phyloP scores from a whole-genome alignment of 2,113 vertebrate species.

The Rhipidura dahli region DNA sequence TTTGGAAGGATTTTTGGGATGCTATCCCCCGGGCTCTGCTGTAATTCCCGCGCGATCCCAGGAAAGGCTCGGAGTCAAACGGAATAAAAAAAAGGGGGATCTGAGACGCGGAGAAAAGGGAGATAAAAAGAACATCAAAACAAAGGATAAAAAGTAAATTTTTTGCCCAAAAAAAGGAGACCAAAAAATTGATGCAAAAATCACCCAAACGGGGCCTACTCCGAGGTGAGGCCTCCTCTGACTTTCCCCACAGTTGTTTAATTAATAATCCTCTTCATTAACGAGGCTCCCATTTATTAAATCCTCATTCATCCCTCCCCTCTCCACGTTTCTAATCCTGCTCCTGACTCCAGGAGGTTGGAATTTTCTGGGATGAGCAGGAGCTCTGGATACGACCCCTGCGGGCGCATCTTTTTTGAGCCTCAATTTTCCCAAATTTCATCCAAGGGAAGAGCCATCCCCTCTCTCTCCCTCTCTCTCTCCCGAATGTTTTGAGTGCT shows the following conservation, averaged over 20 bases:
- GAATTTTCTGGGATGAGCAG: neutral
- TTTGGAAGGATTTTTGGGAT: neutral
- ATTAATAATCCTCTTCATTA: neutral
- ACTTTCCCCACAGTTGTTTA: neutral
- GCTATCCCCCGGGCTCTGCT: fast-evolving
- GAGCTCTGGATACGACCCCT: fast-evolving
- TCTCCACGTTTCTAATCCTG: fast-evolving
- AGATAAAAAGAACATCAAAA: neutral
- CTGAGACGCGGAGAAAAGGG: neutral
- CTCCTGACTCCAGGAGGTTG: no score
- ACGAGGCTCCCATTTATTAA: neutral
- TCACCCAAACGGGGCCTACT: neutral
- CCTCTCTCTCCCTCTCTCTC: fast-evolving
- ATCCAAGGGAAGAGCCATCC: neutral
- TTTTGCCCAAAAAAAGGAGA: neutral
- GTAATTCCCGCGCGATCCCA: fast-evolving
- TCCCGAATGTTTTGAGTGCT: fast-evolving
- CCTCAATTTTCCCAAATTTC: neutral
- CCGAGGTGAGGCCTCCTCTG: neutral
- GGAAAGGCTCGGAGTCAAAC: neutral
- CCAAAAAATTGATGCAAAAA: fast-evolving
- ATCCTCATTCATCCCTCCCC: neutral
- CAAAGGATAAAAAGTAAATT: neutral
- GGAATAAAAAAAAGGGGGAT: neutral
- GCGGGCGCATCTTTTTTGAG: neutral